Percentiles rank a stretch among this genome's conserved stretches.
These are phyloP conservation scores for Lasiurus cinereus DNA, from an alignment of 2,113 vertebrate species.

Conservation along the genomic window DNA sequence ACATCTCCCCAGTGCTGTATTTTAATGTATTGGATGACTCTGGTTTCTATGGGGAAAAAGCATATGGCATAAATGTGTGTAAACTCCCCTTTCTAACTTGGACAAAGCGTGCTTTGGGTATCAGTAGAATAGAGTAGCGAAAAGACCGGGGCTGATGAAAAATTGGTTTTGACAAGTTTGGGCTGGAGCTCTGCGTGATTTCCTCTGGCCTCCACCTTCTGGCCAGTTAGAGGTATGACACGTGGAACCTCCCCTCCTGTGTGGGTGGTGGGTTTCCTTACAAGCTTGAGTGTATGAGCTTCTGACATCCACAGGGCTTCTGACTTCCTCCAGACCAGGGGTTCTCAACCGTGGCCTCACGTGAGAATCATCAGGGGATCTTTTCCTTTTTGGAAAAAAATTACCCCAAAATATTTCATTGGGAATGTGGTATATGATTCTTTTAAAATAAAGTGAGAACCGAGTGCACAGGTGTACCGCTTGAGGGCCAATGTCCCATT, in stretches of 20 bases:
- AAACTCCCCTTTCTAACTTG: not conserved
- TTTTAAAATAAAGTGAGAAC: constrained; percentile 27
- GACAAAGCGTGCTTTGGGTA: not conserved
- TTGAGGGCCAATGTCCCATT: not conserved
- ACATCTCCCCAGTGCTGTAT: not conserved
- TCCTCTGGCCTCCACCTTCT: constrained; percentile 63
- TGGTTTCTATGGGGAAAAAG: not conserved
- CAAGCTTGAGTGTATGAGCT: not conserved
- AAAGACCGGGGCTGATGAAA: constrained; percentile 46
- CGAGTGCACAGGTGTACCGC: not conserved
- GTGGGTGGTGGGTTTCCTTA: not conserved
- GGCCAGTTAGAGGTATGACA: not conserved
- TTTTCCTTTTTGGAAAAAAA: not conserved
- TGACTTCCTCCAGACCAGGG: not conserved
- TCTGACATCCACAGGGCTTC: rapidly evolving
- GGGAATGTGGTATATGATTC: not conserved
- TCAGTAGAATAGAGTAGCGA: not conserved
- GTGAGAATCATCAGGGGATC: not conserved
- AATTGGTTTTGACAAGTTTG: constrained; percentile 48
- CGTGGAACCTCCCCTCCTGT: not conserved
- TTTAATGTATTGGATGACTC: not conserved
- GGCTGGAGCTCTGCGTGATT: not conserved
- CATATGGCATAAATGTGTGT: not conserved
- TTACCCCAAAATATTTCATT: not conserved
- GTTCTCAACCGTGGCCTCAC: not conserved